Percentiles rank a stretch among this genome's conserved stretches.
These are phyloP conservation scores for Cherax quadricarinatus DNA, from an alignment of 1,140 invertebrate genomes.

Conservation along the genomic window DNA sequence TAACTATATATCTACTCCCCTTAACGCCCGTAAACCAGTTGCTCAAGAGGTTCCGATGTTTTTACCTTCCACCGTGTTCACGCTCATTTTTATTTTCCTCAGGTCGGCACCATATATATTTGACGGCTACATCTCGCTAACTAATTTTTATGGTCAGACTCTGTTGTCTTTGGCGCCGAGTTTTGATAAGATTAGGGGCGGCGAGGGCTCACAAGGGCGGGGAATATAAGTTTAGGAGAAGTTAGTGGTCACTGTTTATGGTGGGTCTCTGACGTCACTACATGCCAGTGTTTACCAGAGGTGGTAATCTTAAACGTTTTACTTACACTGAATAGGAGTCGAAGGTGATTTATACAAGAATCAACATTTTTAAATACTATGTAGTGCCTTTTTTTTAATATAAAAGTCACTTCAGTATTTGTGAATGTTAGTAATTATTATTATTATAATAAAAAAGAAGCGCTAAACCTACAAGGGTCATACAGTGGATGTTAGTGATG, in stretches of 20 bases:
- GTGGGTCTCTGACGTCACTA: neutral
- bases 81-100: neutral
- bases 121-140: neutral
- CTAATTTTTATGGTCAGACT: constrained; percentile 34
- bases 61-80: neutral
- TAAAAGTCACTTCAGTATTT: no score
- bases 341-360: no score
- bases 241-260: constrained; percentile 10
- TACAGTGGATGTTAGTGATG: no score
- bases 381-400: no score
- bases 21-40: neutral
- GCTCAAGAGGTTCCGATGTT: neutral
- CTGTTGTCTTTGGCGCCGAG: constrained; percentile 24
- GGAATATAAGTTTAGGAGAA: neutral
- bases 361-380: no score
- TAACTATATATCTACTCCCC: neutral
- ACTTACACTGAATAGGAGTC: neutral
- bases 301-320: neutral
- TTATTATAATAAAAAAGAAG: no score
- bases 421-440: no score
- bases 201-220: neutral
- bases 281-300: neutral
- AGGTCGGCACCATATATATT: neutral
- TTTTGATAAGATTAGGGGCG: constrained; percentile 26
- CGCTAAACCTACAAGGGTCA: no score